Evolutionary conservation across 2,797 vertebrate genomes (phyloP).

Genomic region (Pempheris klunzingeri): DNA sequence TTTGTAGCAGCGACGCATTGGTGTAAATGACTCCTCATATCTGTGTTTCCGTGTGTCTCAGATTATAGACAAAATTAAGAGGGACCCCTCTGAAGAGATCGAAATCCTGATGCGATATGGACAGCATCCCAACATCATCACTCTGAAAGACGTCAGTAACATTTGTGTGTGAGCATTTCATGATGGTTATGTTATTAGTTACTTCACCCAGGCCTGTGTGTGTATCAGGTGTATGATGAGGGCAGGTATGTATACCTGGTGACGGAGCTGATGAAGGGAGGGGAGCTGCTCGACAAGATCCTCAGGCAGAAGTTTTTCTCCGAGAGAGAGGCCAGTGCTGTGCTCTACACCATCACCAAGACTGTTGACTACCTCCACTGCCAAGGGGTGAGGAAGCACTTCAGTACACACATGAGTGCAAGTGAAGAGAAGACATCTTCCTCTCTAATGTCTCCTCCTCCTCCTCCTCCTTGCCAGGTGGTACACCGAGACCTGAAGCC

Average conservation of each 20-base stretch:
- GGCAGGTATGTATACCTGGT: slow-evolving; percentile 95
- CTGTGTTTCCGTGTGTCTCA: slow-evolving; percentile 61
- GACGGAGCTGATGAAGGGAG: slow-evolving; percentile 97
- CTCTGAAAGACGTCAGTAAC: slow-evolving; percentile 94
- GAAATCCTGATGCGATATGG: slow-evolving; percentile 98
- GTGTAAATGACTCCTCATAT: not conserved
- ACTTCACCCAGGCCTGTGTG: not conserved
- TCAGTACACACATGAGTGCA: fast-evolving
- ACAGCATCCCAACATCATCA: slow-evolving; percentile 98
- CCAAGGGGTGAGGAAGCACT: slow-evolving; percentile 90
- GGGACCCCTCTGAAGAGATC: slow-evolving; percentile 97
- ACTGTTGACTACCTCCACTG: slow-evolving; percentile 98
- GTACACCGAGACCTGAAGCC: slow-evolving; percentile 98
- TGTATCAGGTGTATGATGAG: slow-evolving; percentile 93
- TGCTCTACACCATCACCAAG: slow-evolving; percentile 95
- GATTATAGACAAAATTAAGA: slow-evolving; percentile 99
- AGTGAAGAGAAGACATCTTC: not conserved
- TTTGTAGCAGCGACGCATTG: no score
- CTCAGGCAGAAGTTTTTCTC: slow-evolving; percentile 98
- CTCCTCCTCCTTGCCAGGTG: slow-evolving; percentile 82
- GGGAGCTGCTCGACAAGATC: slow-evolving; percentile 95
- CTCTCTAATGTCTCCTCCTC: not conserved
- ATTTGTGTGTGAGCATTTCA: not conserved
- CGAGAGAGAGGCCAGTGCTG: slow-evolving; percentile 94
- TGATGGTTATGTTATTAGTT: fast-evolving